Conservation (phyloP, 2,888 invertebrate genomes). For the Netelia virgata region DNA sequence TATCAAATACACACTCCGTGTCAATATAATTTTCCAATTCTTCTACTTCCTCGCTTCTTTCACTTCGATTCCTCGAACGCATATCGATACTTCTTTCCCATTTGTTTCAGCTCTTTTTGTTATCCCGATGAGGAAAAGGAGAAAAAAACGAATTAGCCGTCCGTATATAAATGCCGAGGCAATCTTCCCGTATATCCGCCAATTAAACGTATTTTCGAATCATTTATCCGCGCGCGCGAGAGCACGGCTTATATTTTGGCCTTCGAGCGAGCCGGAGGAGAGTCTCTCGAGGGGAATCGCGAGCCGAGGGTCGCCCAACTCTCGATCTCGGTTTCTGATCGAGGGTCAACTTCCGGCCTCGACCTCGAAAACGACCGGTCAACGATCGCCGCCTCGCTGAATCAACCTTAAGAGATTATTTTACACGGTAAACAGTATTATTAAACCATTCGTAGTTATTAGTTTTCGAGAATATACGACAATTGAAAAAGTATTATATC, state of each 20-base stretch:
- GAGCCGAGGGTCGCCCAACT: conserved; percentile 35
- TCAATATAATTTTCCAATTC: conserved; percentile 61
- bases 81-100: conserved; percentile 9
- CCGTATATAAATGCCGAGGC: conserved; percentile 31
- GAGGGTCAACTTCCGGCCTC: conserved; percentile 67
- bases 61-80: conserved; percentile 2
- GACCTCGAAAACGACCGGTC: conserved; percentile 66
- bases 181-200: conserved; percentile 46
- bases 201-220: conserved; percentile 55
- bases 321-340: conserved; percentile 52
- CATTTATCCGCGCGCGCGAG: conserved; percentile 27
- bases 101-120: conserved; percentile 5
- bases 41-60: conserved; percentile 48
- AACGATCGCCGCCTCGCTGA: conserved; percentile 51
- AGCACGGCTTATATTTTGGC: conserved; percentile 26
- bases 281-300: conserved; percentile 25
- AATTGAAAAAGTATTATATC: too few species aligned
- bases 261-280: conserved; percentile 41
- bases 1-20: conserved; percentile 14
- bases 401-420: conserved; percentile 25
- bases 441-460: too few species aligned
- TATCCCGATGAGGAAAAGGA: neutral
- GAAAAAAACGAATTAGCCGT: conserved; percentile 1
- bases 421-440: neutral
- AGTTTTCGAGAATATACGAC: too few species aligned